Conservation (phyloP, 2,888 invertebrate species). For the Plebejus anna region DNA sequence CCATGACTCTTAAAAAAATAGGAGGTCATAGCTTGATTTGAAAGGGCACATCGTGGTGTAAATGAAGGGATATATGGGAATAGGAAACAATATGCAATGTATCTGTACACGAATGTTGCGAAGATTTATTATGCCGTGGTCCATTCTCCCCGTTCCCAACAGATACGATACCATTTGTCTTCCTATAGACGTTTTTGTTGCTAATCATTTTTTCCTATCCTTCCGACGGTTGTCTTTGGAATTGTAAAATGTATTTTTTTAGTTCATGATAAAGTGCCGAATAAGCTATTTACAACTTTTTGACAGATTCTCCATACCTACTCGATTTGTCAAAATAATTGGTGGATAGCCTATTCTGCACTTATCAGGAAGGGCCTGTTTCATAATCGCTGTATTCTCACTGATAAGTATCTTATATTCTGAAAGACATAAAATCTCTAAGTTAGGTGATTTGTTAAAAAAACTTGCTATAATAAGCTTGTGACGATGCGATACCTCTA, state of each 20-base stretch:
- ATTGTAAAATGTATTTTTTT: neutral
- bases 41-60: neutral
- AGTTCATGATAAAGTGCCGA: too few relatives aligned
- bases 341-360: too few relatives aligned
- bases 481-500: too few relatives aligned
- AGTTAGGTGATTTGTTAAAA: too few relatives aligned
- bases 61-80: neutral
- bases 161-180: conserved; percentile 15
- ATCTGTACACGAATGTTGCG: conserved; percentile 15
- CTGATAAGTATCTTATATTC: too few relatives aligned
- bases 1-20: neutral
- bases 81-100: conserved; percentile 1
- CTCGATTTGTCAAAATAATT: too few relatives aligned
- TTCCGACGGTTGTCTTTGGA: neutral
- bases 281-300: too few relatives aligned
- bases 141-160: conserved; percentile 2
- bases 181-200: conserved; percentile 12
- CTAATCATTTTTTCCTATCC: conserved; percentile 6
- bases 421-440: too few relatives aligned
- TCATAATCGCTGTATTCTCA: too few relatives aligned
- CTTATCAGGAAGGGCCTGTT: too few relatives aligned
- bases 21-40: neutral
- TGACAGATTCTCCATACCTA: too few relatives aligned
- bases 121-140: conserved; percentile 7
- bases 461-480: too few relatives aligned